phyloP scores from a whole-genome alignment of 1,140 invertebrate genomes.

The Popillia japonica region DNA sequence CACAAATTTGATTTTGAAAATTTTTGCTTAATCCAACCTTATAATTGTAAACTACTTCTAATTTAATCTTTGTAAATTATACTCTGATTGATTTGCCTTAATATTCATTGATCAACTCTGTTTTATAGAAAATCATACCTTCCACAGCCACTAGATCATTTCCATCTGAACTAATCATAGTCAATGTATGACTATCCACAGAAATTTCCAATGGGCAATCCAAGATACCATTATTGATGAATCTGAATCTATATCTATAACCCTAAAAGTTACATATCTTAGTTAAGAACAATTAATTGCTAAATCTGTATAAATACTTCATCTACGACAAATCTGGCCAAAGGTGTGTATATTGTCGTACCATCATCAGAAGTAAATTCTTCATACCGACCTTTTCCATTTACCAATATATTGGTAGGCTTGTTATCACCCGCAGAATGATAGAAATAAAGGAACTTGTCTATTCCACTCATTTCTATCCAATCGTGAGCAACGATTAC shows the following conservation, averaged over 20 bases:
- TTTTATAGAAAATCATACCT: conserved; percentile 42
- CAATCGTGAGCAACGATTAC: conserved; percentile 80
- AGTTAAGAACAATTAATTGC: conserved; percentile 46
- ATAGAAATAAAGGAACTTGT: conserved; percentile 79
- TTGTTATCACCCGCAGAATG: conserved; percentile 82
- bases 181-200: conserved; percentile 65
- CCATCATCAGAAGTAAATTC: conserved; percentile 57
- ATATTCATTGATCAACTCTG: too few relatives aligned
- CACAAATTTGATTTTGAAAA: too few relatives aligned
- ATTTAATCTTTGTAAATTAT: background rate
- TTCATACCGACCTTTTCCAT: conserved; percentile 74
- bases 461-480: conserved; percentile 73
- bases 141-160: conserved; percentile 58
- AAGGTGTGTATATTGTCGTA: conserved; percentile 47
- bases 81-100: too few relatives aligned
- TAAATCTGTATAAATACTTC: conserved; percentile 45
- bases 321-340: conserved; percentile 54
- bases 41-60: too few relatives aligned
- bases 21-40: too few relatives aligned
- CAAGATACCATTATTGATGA: conserved; percentile 66
- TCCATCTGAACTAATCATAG: conserved; percentile 65
- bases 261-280: conserved; percentile 54
- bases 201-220: conserved; percentile 65
- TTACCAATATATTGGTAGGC: conserved; percentile 78
- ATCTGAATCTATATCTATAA: conserved; percentile 65